These are phyloP conservation scores for Agriotes lineatus DNA, from an alignment of 2,888 invertebrate genomes.

Conservation along the genomic window DNA sequence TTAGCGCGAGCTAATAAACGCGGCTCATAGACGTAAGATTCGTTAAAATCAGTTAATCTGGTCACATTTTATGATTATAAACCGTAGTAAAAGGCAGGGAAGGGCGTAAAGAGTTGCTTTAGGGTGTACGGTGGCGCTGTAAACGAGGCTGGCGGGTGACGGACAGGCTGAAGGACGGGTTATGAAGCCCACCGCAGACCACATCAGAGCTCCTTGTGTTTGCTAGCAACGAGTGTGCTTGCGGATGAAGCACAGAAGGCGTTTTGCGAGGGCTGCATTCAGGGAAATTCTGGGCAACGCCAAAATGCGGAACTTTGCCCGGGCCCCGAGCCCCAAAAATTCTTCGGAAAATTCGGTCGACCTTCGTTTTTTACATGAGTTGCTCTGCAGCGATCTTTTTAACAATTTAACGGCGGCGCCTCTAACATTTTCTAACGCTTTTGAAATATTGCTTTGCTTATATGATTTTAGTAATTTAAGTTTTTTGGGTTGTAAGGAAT, in stretches of 20 bases:
- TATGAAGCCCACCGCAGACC: constrained; percentile 63
- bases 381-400: too few species aligned
- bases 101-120: constrained; percentile 45
- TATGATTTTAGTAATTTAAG: too few species aligned
- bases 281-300: constrained; percentile 34
- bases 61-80: constrained; percentile 43
- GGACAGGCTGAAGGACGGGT: constrained; percentile 62
- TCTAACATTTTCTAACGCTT: too few species aligned
- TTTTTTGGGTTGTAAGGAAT: too few species aligned
- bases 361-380: too few species aligned
- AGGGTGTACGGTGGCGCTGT: constrained; percentile 41
- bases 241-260: constrained; percentile 43
- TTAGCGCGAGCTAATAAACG: constrained; percentile 18
- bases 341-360: too few species aligned
- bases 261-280: constrained; percentile 37
- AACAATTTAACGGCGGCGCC: too few species aligned
- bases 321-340: too few species aligned
- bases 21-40: constrained; percentile 15
- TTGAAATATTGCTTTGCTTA: too few species aligned
- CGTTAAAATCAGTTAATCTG: constrained; percentile 43
- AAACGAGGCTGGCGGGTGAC: constrained; percentile 51
- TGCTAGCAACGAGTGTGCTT: constrained; percentile 50
- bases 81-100: constrained; percentile 40
- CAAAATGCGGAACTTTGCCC: too few species aligned
- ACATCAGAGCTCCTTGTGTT: constrained; percentile 63